Percentiles rank a stretch among this genome's conserved stretches.
phyloP scores from a whole-genome alignment of 1,140 invertebrate species.

The Macrostomum lignano region DNA sequence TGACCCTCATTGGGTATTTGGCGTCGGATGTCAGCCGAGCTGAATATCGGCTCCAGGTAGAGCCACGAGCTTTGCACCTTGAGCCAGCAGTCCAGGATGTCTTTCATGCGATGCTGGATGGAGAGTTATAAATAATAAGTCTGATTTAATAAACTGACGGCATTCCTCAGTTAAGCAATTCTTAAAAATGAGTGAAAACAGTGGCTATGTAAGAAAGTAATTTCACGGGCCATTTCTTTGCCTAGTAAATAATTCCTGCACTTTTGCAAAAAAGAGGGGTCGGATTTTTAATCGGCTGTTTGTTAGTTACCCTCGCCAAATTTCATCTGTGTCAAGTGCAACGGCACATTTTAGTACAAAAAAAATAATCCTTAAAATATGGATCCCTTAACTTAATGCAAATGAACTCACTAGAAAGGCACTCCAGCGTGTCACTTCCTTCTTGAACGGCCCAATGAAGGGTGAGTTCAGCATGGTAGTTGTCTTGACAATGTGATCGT shows the following conservation, averaged over 20 bases:
- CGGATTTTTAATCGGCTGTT: no score
- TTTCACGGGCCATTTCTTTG: no score
- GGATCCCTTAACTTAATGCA: no score
- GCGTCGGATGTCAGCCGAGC: conserved; percentile 24
- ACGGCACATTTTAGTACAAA: no score
- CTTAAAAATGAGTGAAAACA: no score
- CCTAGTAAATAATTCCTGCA: no score
- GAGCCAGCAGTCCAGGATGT: conserved; percentile 24
- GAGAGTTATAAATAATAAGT: not conserved
- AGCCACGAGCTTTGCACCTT: conserved; percentile 32
- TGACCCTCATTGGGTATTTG: conserved; percentile 27
- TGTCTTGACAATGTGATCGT: conserved; percentile 28
- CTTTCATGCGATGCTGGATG: conserved; percentile 29
- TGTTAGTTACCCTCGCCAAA: no score
- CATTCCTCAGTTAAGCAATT: no score
- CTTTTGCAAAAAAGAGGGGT: no score
- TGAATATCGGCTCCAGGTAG: conserved; percentile 27
- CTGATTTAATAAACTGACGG: not conserved
- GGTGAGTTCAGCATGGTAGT: conserved; percentile 28
- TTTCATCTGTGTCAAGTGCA: no score
- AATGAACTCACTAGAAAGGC: conserved; percentile 15
- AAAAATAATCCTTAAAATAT: no score
- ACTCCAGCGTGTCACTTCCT: conserved; percentile 32
- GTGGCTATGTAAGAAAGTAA: no score
- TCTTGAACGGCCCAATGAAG: conserved; percentile 28